Evolutionary conservation across 2,113 vertebrate genomes (phyloP).

Genomic region (Platysteira castanea): DNA sequence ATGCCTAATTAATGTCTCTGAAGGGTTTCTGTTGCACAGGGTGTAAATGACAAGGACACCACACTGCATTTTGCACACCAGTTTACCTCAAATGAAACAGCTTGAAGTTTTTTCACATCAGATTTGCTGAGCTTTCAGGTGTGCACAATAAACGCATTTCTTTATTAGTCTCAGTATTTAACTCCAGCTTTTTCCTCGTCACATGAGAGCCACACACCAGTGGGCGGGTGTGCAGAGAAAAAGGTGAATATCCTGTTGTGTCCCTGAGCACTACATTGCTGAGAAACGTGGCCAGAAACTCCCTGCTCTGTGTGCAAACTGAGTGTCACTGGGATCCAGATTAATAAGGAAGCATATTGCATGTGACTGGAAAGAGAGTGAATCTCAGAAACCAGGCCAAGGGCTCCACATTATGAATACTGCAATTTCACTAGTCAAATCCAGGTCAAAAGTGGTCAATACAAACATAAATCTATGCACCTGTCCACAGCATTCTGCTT

Average conservation of each 20-base stretch:
- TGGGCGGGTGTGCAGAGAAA: background rate
- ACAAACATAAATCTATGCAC: background rate
- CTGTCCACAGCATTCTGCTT: background rate
- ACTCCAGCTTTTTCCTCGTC: background rate
- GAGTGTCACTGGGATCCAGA: background rate
- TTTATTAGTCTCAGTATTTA: background rate
- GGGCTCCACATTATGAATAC: background rate
- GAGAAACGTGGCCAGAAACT: background rate
- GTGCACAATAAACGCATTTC: background rate
- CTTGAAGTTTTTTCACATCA: background rate
- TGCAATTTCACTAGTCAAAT: conserved; percentile 7
- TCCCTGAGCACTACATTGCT: background rate
- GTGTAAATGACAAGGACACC: background rate
- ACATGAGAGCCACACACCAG: background rate
- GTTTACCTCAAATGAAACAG: background rate
- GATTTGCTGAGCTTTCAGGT: background rate
- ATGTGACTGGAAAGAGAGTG: background rate
- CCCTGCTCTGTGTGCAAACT: background rate
- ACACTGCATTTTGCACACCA: background rate
- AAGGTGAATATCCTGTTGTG: background rate
- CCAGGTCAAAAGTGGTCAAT: conserved; percentile 14
- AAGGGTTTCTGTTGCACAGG: background rate
- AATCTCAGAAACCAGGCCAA: background rate
- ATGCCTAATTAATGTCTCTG: background rate
- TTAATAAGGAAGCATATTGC: conserved; percentile 4